Percentiles rank a stretch among this genome's conserved stretches.
phyloP scores from a whole-genome alignment of 2,797 vertebrate species.

The Miichthys miiuy region DNA sequence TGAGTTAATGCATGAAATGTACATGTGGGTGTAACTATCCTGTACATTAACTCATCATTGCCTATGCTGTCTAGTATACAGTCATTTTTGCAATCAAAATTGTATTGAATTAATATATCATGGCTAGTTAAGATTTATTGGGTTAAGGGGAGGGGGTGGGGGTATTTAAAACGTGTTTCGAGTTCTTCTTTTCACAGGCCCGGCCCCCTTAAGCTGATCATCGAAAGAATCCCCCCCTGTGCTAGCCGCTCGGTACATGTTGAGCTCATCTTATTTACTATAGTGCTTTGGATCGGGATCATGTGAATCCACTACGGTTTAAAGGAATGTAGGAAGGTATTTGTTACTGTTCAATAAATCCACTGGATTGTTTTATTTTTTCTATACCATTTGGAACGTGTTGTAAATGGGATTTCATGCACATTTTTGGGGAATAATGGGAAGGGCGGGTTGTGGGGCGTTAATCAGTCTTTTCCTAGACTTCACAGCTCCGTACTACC shows the following conservation, averaged over 20 bases:
- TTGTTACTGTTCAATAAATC: constrained; percentile 53
- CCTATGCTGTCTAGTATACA: constrained; percentile 32
- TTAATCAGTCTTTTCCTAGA: constrained; percentile 88
- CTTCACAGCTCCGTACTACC: constrained; percentile 84
- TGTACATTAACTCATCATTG: constrained; percentile 59
- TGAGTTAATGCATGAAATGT: constrained; percentile 85
- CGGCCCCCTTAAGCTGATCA: constrained; percentile 70
- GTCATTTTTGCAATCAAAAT: constrained; percentile 12
- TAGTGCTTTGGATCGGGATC: constrained; percentile 73
- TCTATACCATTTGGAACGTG: constrained; percentile 21
- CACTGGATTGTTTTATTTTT: constrained; percentile 19
- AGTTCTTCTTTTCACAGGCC: constrained; percentile 87
- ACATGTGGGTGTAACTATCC: constrained; percentile 83
- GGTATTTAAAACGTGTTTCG: constrained; percentile 78
- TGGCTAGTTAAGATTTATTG: constrained; percentile 12
- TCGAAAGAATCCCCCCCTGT: constrained; percentile 69
- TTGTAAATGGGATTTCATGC: constrained; percentile 50
- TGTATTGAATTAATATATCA: constrained; percentile 11
- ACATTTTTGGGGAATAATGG: constrained; percentile 41
- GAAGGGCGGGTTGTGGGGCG: constrained; percentile 70
- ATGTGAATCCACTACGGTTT: constrained; percentile 64
- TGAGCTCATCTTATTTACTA: constrained; percentile 67
- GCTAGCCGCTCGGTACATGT: constrained; percentile 67
- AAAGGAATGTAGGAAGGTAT: constrained; percentile 83
- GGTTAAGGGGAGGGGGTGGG: constrained; percentile 53